These are phyloP conservation scores for Chaetodon trifasciatus DNA, from an alignment of 2,797 vertebrate species.

Conservation along the genomic window DNA sequence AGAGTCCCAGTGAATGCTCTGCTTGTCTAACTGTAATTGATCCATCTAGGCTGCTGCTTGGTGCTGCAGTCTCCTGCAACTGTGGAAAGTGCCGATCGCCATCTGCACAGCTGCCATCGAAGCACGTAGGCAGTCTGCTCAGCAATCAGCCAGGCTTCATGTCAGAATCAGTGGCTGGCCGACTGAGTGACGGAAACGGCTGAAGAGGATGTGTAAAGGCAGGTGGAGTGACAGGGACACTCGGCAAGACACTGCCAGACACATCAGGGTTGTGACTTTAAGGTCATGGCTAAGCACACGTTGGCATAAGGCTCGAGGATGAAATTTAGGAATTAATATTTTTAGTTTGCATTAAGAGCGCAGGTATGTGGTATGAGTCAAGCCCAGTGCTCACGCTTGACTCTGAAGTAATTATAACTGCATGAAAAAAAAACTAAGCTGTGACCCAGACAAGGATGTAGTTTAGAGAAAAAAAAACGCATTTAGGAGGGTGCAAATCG, in stretches of 20 bases:
- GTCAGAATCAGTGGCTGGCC: conserved; percentile 48
- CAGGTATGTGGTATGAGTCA: background rate
- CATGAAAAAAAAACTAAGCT: background rate
- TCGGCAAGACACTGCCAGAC: conserved; percentile 15
- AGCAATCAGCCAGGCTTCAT: conserved; percentile 35
- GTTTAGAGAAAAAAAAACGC: conserved; percentile 8
- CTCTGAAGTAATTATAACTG: background rate
- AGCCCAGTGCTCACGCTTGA: background rate
- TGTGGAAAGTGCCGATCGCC: conserved; percentile 50
- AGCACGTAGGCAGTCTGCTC: conserved; percentile 52
- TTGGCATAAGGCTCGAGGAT: background rate
- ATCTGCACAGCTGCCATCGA: conserved; percentile 60
- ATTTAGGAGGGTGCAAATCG: conserved; percentile 38
- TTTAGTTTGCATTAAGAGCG: background rate
- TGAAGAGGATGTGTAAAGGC: conserved; percentile 49
- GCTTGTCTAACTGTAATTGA: conserved; percentile 61
- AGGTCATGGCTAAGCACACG: conserved; percentile 7
- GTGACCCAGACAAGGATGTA: conserved; percentile 24
- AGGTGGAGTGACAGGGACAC: conserved; percentile 41
- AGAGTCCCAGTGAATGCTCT: background rate
- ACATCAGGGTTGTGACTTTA: conserved; percentile 23
- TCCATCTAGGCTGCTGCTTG: conserved; percentile 56
- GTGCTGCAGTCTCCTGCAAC: conserved; percentile 46
- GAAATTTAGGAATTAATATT: conserved; percentile 2
- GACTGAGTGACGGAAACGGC: conserved; percentile 49